Conservation (phyloP, 2,888 invertebrate genomes). For the Luperina nickerlii region DNA sequence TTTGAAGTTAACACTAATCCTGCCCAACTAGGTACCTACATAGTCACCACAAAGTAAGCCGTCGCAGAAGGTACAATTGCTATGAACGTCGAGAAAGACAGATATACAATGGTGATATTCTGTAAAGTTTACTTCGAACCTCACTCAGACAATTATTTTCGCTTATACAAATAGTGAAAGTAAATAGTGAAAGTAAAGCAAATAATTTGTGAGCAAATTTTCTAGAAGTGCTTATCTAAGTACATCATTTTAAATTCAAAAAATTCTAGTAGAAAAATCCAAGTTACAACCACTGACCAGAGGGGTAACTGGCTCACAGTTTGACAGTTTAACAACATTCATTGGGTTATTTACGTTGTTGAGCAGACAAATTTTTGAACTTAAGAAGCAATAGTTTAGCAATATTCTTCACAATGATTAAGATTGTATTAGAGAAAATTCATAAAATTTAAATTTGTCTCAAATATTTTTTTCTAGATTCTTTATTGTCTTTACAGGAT, state of each 20-base stretch:
- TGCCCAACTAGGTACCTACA: neutral
- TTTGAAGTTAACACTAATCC: conserved; percentile 28
- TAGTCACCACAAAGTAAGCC: neutral
- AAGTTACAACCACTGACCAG: neutral
- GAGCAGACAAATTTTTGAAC: no score
- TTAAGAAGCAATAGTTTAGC: no score
- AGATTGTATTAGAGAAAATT: no score
- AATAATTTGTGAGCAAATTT: neutral
- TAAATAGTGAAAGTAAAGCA: no score
- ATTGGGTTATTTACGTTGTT: no score
- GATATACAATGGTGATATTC: neutral
- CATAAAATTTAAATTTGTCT: no score
- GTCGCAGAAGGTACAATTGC: neutral
- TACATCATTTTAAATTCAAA: neutral
- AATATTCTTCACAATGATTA: no score
- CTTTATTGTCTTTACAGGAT: no score
- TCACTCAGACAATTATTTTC: neutral
- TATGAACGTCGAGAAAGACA: neutral
- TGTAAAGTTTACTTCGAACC: neutral
- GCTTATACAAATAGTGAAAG: neutral
- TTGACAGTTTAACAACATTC: no score
- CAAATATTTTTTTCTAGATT: no score
- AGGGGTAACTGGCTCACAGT: no score
- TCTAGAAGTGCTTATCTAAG: neutral
- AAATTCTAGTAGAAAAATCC: no score